phyloP scores from a whole-genome alignment of 2,888 invertebrate species.

The Piscicola geometra region DNA sequence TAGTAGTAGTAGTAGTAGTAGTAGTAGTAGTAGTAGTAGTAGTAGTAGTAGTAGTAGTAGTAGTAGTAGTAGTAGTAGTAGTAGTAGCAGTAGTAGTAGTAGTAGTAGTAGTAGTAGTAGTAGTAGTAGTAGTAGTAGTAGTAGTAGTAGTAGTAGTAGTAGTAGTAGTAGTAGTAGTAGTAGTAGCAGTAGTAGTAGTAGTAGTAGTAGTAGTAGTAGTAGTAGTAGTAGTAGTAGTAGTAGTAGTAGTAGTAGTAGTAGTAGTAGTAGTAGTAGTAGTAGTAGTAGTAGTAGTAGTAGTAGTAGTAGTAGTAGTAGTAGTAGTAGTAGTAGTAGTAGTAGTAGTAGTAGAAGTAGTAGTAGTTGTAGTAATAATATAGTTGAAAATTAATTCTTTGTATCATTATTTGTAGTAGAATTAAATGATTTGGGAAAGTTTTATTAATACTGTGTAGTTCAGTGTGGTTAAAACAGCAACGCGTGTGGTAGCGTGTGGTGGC shows the following conservation, averaged over 20 bases:
- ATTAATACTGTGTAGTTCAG: background rate
- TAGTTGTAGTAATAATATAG: background rate
- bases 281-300: too few species aligned
- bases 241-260: too few species aligned
- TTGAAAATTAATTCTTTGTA: too few species aligned
- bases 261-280: too few species aligned
- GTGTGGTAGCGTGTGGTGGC: too few species aligned
- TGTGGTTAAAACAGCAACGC: too few species aligned
- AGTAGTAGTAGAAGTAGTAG: background rate
- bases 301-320: too few species aligned
- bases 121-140: conserved; percentile 32
- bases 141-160: conserved; percentile 30
- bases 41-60: conserved; percentile 29
- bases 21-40: conserved; percentile 31
- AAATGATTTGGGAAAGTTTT: background rate
- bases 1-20: conserved; percentile 34
- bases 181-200: conserved; percentile 16
- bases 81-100: conserved; percentile 27
- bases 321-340: too few species aligned
- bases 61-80: conserved; percentile 34
- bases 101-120: conserved; percentile 33
- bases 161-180: conserved; percentile 33
- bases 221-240: too few species aligned
- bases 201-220: background rate
- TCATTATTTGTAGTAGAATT: background rate